phyloP scores from a whole-genome alignment of 2,113 vertebrate species.

The Colaptes auratus region DNA sequence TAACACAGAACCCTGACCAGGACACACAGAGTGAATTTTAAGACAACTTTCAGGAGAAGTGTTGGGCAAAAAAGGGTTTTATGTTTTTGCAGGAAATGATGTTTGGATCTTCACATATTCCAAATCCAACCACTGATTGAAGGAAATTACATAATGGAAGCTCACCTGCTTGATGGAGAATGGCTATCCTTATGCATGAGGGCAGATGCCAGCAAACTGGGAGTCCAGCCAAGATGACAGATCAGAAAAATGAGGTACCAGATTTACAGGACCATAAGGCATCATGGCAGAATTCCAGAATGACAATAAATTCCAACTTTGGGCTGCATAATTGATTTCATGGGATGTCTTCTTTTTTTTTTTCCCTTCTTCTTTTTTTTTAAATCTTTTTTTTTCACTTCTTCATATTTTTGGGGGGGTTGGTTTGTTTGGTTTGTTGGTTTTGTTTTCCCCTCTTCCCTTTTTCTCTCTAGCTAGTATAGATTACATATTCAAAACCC shows the following conservation, averaged over 20 bases:
- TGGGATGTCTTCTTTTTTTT: background rate
- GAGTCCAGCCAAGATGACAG: background rate
- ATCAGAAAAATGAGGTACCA: conserved; percentile 28
- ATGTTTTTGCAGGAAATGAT: background rate
- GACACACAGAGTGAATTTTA: background rate
- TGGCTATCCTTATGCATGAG: background rate
- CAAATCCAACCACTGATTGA: background rate
- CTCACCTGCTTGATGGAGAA: background rate
- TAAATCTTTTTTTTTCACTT: too few relatives aligned
- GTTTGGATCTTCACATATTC: background rate
- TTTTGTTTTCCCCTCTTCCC: too few relatives aligned
- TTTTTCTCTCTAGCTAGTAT: background rate
- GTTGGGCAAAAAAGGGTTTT: background rate
- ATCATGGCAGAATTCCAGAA: background rate
- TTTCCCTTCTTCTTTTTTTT: too few relatives aligned
- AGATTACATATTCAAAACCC: background rate
- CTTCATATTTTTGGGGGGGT: too few relatives aligned
- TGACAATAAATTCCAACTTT: background rate
- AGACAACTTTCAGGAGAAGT: background rate
- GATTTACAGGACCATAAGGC: background rate
- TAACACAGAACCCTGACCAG: background rate
- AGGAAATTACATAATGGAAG: background rate
- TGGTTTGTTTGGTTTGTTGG: too few relatives aligned
- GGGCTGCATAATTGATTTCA: background rate
- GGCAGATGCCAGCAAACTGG: background rate